Evolutionary conservation across 2,888 invertebrate species (phyloP).

Genomic region (Lacanobia oleracea): DNA sequence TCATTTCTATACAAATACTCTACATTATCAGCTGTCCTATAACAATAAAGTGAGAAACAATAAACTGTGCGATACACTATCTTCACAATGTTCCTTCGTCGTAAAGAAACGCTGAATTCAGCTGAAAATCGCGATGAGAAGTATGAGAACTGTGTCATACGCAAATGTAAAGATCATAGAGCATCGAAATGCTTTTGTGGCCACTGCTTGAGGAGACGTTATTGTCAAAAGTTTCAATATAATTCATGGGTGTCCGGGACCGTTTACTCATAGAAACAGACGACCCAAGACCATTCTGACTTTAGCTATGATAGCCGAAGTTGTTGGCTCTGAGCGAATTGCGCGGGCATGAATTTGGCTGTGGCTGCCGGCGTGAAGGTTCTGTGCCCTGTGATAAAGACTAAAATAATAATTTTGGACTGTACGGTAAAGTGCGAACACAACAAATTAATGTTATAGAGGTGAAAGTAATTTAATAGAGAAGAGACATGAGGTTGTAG

Average conservation of each 20-base stretch:
- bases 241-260: background rate
- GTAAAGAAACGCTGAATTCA: constrained; percentile 54
- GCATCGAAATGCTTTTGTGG: background rate
- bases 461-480: constrained; percentile 9
- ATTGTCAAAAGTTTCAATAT: background rate
- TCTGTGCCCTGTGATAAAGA: constrained; percentile 46
- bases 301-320: background rate
- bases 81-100: constrained; percentile 48
- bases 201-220: background rate
- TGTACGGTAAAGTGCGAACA: constrained; percentile 35
- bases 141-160: constrained; percentile 45
- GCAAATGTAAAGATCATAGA: constrained; percentile 61
- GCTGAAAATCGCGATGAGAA: constrained; percentile 36
- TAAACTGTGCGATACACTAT: constrained; percentile 59
- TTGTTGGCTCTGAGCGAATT: no score
- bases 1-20: constrained; percentile 50
- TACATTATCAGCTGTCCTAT: constrained; percentile 55
- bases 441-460: constrained; percentile 77
- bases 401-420: constrained; percentile 65
- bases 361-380: background rate
- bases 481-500: background rate
- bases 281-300: background rate
- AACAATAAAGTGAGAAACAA: constrained; percentile 60
- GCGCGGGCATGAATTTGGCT: no score
- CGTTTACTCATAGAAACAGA: no score